A percentile compares a stretch with the other conserved stretches of the same genome.
These are phyloP conservation scores for Caenorhabditis panamensis DNA, from an alignment of 2,888 invertebrate genomes.

Conservation along the genomic window DNA sequence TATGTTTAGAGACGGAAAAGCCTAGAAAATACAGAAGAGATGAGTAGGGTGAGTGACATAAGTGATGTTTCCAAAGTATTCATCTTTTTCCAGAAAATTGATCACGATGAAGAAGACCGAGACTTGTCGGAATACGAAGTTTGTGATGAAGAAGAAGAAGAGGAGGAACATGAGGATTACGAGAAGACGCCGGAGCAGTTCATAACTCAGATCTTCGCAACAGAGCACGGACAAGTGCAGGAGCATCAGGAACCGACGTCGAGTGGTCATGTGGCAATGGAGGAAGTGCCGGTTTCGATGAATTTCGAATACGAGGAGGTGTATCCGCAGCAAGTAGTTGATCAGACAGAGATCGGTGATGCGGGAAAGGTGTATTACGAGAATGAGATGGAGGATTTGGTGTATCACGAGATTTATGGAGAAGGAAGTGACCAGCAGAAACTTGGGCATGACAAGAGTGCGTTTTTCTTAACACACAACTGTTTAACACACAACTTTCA, in stretches of 20 bases:
- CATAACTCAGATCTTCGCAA: slow-evolving; percentile 14
- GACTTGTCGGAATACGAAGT: slow-evolving; percentile 59
- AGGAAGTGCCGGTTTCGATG: slow-evolving; percentile 11
- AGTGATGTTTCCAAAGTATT: background rate
- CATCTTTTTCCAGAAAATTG: slow-evolving; percentile 19
- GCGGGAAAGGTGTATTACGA: slow-evolving; percentile 52
- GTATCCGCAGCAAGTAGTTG: slow-evolving; percentile 21
- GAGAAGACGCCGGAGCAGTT: slow-evolving; percentile 4
- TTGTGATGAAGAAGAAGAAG: slow-evolving; percentile 49
- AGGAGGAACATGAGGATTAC: background rate
- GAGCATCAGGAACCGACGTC: slow-evolving; percentile 15
- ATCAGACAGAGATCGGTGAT: slow-evolving; percentile 5
- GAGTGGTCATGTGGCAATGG: background rate
- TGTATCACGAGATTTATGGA: slow-evolving; percentile 54
- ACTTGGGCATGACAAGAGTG: slow-evolving; percentile 21
- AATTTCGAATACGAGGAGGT: slow-evolving; percentile 49
- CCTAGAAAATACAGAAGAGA: background rate
- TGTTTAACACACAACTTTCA: slow-evolving; percentile 60
- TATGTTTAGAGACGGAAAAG: background rate
- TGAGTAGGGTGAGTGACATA: slow-evolving; percentile 4
- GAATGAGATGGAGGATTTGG: slow-evolving; percentile 58
- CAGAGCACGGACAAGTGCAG: too few species aligned
- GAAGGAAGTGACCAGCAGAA: slow-evolving; percentile 41
- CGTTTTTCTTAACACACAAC: too few species aligned
- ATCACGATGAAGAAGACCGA: slow-evolving; percentile 58